Base-by-base conservation (phyloP, 2,113 vertebrate species). In the Polypterus senegalus region DNA sequence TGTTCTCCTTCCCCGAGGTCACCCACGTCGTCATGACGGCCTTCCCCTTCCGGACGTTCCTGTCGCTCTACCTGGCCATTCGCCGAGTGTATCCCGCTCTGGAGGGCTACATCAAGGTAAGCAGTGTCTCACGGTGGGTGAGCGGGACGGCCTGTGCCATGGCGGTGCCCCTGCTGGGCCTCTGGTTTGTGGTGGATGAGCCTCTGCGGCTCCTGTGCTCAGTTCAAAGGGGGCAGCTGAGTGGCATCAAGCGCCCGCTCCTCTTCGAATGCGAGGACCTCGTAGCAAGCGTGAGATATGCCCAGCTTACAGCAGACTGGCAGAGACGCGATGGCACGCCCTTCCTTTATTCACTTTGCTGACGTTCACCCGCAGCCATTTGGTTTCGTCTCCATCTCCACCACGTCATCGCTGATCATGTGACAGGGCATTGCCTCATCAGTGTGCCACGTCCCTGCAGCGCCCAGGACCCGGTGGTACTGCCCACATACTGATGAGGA, bases 1-100 rank as follows among this genome's bases (percentile, higher is more conserved):
- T 98, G 53, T 90, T 91, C 73, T 86, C 87, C 67, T 94, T 98
- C 69, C 92, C 94, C 0, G 87, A 90, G 68, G 84, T 93, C 63
- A 91, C 89, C 66, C 89, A 93, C 0, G 91, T 88, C 59, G 91
- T 97, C 70, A 90, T 85, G 56, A 82, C 92, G 0, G 84, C 82
- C 3, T 91, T 97, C 70, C 91, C 90, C 0, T 85, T 88, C 76
- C 88, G 82, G 49, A 92, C 85, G 0, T 70, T 78, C 0, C 54
- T 94, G 63, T 98, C 93, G 10, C 73, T 91, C 49, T 74, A 88
- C 65, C 73, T 95, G 65, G 89, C 83, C 46, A 56, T 83, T 46
- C 86, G 75, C 64, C 84, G 87, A 67, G 91, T 98, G 64, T 91
- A 92, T 69, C 87, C 91, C 60, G 81, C 76, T 48, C 81, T 97